A percentile compares a stretch with the other conserved stretches of the same genome.
Conservation (phyloP, 1,140 invertebrate species). For the Drosophila virilis region DNA sequence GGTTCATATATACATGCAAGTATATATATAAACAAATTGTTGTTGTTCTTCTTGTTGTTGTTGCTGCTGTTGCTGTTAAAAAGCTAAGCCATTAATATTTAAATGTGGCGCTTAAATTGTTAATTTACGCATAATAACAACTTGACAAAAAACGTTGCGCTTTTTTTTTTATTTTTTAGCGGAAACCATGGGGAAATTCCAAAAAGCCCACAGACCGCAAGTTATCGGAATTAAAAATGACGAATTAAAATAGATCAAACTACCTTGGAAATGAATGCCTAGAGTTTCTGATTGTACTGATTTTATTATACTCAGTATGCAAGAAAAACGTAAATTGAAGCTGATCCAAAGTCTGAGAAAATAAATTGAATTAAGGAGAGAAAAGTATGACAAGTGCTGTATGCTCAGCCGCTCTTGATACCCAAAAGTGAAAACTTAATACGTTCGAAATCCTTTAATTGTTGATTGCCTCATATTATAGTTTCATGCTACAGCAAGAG, state of each 20-base stretch:
- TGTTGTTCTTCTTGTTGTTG: conserved; percentile 21
- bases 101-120: conserved; percentile 77
- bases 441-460: not conserved
- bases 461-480: not conserved
- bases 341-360: no score
- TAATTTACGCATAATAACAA: conserved; percentile 55
- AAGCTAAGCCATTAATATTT: conserved; percentile 64
- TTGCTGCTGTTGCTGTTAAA: conserved; percentile 33
- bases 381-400: no score
- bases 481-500: conserved; percentile 24
- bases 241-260: not conserved
- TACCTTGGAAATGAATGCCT: not conserved
- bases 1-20: conserved; percentile 1
- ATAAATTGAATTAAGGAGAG: no score
- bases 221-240: not conserved
- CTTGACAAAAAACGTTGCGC: conserved; percentile 13
- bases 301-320: no score
- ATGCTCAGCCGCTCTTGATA: no score
- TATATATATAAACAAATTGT: not conserved
- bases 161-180: conserved; percentile 35
- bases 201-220: conserved; percentile 36
- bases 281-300: not conserved
- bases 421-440: no score
- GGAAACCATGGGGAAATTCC: conserved; percentile 68
- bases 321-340: no score